A percentile compares a stretch with the other conserved stretches of the same genome.
These are phyloP conservation scores for Diprion similis DNA, from an alignment of 1,140 invertebrate species.

Conservation along the genomic window DNA sequence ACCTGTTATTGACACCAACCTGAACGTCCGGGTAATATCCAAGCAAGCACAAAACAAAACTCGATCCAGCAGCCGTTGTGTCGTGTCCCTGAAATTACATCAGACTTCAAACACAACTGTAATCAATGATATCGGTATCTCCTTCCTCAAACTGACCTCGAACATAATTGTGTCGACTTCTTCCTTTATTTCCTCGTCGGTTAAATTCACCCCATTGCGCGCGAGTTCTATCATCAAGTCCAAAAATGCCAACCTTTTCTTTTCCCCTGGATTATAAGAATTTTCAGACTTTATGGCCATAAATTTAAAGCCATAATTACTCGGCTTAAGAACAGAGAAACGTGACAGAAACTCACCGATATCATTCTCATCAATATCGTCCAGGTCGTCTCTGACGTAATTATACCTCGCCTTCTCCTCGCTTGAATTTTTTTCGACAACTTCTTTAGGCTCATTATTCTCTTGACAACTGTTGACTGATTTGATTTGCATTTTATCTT, in stretches of 20 bases:
- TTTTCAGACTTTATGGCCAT: conserved; percentile 11
- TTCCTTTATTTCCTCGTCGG: conserved; percentile 82
- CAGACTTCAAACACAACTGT: conserved; percentile 43
- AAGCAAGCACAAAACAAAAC: conserved; percentile 79
- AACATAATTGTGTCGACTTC: conserved; percentile 91
- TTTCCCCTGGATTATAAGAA: conserved; percentile 61
- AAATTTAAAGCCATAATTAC: conserved; percentile 10
- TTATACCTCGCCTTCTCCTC: conserved; percentile 48
- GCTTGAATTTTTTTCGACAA: conserved; percentile 16
- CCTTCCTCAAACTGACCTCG: conserved; percentile 66
- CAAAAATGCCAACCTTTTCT: conserved; percentile 82
- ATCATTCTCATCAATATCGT: conserved; percentile 76
- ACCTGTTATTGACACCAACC: conserved; percentile 38
- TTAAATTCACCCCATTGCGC: conserved; percentile 66
- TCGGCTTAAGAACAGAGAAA: background rate
- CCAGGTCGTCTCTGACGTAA: conserved; percentile 71
- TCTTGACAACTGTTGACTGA: background rate
- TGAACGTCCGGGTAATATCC: conserved; percentile 78
- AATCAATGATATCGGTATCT: background rate
- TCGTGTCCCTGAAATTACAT: conserved; percentile 77
- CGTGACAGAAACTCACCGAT: conserved; percentile 58
- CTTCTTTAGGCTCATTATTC: conserved; percentile 24
- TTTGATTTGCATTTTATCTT: conserved; percentile 32
- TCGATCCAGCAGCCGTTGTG: conserved; percentile 83
- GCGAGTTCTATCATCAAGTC: conserved; percentile 81